Conservation (phyloP, 2,113 vertebrate genomes). For the Odocoileus virginianus region DNA sequence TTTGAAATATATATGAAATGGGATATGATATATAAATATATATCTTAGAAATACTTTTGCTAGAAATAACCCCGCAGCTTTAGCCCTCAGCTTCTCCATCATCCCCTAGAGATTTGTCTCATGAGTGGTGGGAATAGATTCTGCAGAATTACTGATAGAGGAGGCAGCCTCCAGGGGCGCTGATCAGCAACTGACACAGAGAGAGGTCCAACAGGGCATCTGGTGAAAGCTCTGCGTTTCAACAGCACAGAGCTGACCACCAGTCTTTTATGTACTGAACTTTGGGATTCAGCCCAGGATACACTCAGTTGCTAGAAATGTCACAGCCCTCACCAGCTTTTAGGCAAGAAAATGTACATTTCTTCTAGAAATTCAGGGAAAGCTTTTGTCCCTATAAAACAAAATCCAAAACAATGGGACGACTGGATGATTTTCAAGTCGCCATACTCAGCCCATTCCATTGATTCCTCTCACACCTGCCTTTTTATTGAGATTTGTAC, state of each 20-base stretch:
- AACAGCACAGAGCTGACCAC: background rate
- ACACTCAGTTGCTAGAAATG: background rate
- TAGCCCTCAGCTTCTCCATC: background rate
- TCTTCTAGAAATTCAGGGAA: background rate
- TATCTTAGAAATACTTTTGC: background rate
- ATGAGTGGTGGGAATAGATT: background rate
- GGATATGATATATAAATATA: background rate
- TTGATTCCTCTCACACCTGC: background rate
- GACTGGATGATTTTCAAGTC: background rate
- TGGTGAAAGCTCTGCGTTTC: rapidly evolving
- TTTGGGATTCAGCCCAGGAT: constrained; percentile 8
- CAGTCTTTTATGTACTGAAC: rapidly evolving
- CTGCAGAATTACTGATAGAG: rapidly evolving
- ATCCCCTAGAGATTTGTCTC: background rate
- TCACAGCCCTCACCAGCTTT: rapidly evolving
- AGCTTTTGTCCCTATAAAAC: background rate
- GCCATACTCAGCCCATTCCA: rapidly evolving
- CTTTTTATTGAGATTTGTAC: background rate
- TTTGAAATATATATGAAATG: background rate
- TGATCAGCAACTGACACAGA: background rate
- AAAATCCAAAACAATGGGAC: background rate
- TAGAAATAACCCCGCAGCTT: background rate
- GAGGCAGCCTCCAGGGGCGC: background rate
- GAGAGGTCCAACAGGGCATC: rapidly evolving
- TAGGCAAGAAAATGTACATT: background rate